Percentiles rank a stretch among this genome's conserved stretches.
These are phyloP conservation scores for Drosophila helvetica DNA, from an alignment of 2,888 invertebrate species.

Conservation along the genomic window DNA sequence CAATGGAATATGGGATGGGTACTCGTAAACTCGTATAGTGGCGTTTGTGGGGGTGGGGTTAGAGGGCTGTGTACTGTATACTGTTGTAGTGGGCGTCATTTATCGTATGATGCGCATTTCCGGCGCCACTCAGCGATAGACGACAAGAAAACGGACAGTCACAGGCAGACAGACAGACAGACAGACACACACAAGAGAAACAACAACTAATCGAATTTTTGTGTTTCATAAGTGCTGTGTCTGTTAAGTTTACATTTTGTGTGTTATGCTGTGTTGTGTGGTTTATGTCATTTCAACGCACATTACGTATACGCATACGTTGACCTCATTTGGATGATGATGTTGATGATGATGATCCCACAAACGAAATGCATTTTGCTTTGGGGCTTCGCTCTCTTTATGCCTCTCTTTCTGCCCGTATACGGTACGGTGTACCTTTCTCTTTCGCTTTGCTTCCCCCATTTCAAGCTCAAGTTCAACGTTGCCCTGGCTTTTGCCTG, in stretches of 20 bases:
- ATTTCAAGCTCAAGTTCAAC: constrained; percentile 78
- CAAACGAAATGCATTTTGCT: constrained; percentile 22
- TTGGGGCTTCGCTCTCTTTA: neutral
- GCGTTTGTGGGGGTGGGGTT: neutral
- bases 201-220: constrained; percentile 28
- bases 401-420: neutral
- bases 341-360: constrained; percentile 32
- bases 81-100: constrained; percentile 49
- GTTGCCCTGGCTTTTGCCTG: constrained; percentile 23
- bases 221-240: constrained; percentile 41
- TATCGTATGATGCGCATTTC: constrained; percentile 71
- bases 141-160: constrained; percentile 1
- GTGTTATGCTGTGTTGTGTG: neutral
- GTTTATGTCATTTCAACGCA: constrained; percentile 61
- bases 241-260: constrained; percentile 50
- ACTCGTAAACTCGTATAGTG: neutral
- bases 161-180: neutral
- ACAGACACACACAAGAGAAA: neutral
- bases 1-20: neutral
- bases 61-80: neutral
- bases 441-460: constrained; percentile 44
- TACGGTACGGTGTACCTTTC: neutral
- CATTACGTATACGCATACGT: constrained; percentile 62
- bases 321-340: constrained; percentile 68
- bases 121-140: constrained; percentile 67